Evolutionary conservation across 92 coral and sea anemone genomes (phyloP).

Genomic region (Micromussa lordhowensis): DNA sequence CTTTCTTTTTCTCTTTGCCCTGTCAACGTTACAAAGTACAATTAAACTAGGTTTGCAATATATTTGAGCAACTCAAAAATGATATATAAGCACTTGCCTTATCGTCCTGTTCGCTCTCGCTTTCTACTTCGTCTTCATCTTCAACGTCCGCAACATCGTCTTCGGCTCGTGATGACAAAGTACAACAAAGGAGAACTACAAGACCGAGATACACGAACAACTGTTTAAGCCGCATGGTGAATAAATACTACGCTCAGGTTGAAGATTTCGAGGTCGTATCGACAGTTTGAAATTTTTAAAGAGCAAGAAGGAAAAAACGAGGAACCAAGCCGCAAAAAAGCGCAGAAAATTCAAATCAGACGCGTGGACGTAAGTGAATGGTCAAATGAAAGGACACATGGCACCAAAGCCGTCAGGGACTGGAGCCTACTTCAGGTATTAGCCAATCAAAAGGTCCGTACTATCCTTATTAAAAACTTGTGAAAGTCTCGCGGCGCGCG

Average conservation of each 20-base stretch:
- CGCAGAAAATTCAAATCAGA: constrained; percentile 40
- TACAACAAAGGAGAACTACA: constrained; percentile 44
- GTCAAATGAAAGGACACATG: constrained; percentile 84
- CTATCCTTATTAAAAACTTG: constrained; percentile 2
- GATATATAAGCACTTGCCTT: constrained; percentile 49
- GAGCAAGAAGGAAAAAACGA: constrained; percentile 41
- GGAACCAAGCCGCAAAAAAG: constrained; percentile 65
- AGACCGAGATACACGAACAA: constrained; percentile 42
- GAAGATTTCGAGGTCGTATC: neutral
- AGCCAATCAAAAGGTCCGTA: constrained; percentile 63
- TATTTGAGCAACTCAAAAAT: neutral
- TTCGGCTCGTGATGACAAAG: constrained; percentile 48
- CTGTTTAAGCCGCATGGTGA: constrained; percentile 35
- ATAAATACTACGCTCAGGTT: neutral
- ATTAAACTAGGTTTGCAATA: neutral
- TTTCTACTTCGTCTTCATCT: constrained; percentile 73
- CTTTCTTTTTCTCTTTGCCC: constrained; percentile 76
- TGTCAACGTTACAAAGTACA: constrained; percentile 28
- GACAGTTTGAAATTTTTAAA: constrained; percentile 15
- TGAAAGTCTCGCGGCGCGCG: neutral
- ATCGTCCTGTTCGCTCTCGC: constrained; percentile 76
- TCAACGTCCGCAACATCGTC: constrained; percentile 63
- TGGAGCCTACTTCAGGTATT: constrained; percentile 14
- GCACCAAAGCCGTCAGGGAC: constrained; percentile 50
- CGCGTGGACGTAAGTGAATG: constrained; percentile 97